These are phyloP conservation scores for Maniola jurtina DNA, from an alignment of 1,140 invertebrate genomes.

Conservation along the genomic window DNA sequence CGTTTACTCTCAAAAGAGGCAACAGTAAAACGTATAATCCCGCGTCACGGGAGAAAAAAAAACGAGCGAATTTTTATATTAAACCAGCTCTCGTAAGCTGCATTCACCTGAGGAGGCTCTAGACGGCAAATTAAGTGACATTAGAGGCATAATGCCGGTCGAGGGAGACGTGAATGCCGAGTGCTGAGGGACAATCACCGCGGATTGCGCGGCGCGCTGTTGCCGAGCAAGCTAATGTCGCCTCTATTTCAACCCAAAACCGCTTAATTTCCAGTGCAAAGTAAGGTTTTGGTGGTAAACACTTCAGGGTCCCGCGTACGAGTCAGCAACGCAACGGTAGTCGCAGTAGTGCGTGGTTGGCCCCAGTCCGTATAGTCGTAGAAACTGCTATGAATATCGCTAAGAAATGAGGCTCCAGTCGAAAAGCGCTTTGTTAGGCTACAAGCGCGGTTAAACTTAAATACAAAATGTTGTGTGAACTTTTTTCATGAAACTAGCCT, in stretches of 20 bases:
- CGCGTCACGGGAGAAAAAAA: slow-evolving; percentile 59
- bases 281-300: slow-evolving; percentile 25
- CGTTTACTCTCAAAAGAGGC: slow-evolving; percentile 73
- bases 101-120: slow-evolving; percentile 74
- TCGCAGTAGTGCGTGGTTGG: slow-evolving; percentile 44
- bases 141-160: slow-evolving; percentile 74
- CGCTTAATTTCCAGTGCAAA: slow-evolving; percentile 35
- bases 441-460: slow-evolving; percentile 36
- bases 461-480: slow-evolving; percentile 39
- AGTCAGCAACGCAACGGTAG: slow-evolving; percentile 51
- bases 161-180: slow-evolving; percentile 69
- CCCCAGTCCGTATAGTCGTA: slow-evolving; percentile 34
- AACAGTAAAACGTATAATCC: slow-evolving; percentile 69
- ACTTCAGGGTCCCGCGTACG: slow-evolving; percentile 33
- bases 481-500: slow-evolving; percentile 30
- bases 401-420: slow-evolving; percentile 34
- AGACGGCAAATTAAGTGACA: slow-evolving; percentile 77
- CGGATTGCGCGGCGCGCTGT: slow-evolving; percentile 35
- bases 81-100: slow-evolving; percentile 71
- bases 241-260: slow-evolving; percentile 35
- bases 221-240: slow-evolving; percentile 34
- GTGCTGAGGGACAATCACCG: slow-evolving; percentile 57
- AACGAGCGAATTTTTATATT: slow-evolving; percentile 72
- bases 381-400: slow-evolving; percentile 32
- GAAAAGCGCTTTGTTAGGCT: slow-evolving; percentile 35